Evolutionary conservation across 1,140 invertebrate species (phyloP).

Genomic region (Ips nitidus): DNA sequence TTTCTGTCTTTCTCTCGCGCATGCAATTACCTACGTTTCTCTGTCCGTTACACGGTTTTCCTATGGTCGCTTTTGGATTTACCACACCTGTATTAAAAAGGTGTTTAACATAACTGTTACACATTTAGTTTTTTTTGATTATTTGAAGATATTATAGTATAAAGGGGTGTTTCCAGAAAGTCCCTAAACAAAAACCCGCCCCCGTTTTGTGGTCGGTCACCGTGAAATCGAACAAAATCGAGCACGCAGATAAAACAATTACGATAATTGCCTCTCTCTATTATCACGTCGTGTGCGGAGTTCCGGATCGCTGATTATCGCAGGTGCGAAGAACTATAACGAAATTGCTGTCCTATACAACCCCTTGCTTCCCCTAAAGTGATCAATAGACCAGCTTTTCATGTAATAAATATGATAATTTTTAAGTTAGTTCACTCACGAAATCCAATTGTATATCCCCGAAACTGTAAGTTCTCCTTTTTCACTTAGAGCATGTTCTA

Average conservation of each 20-base stretch:
- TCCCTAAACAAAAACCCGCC: not conserved
- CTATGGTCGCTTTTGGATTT: no score
- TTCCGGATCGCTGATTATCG: conserved; percentile 25
- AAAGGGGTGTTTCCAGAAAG: no score
- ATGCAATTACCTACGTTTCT: no score
- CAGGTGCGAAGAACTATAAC: conserved; percentile 20
- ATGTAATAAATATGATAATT: no score
- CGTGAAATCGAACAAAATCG: conserved; percentile 39
- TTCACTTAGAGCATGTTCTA: conserved; percentile 80
- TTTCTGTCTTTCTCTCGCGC: no score
- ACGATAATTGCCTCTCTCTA: conserved; percentile 32
- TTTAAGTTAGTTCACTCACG: conserved; percentile 65
- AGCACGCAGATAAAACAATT: conserved; percentile 37
- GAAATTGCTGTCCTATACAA: not conserved
- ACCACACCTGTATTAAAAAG: no score
- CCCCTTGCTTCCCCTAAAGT: not conserved
- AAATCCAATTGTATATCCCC: conserved; percentile 88
- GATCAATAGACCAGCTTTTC: not conserved
- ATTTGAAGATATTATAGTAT: no score
- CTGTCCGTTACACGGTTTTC: no score
- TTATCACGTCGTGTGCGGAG: conserved; percentile 37
- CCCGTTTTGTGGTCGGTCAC: conserved; percentile 16
- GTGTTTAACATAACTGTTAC: no score
- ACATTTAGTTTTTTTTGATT: no score
- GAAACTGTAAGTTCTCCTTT: conserved; percentile 85